Percentiles rank a stretch among this genome's conserved stretches.
These are phyloP conservation scores for Microtus montanus DNA, from an alignment of 2,113 vertebrate genomes.

Conservation along the genomic window DNA sequence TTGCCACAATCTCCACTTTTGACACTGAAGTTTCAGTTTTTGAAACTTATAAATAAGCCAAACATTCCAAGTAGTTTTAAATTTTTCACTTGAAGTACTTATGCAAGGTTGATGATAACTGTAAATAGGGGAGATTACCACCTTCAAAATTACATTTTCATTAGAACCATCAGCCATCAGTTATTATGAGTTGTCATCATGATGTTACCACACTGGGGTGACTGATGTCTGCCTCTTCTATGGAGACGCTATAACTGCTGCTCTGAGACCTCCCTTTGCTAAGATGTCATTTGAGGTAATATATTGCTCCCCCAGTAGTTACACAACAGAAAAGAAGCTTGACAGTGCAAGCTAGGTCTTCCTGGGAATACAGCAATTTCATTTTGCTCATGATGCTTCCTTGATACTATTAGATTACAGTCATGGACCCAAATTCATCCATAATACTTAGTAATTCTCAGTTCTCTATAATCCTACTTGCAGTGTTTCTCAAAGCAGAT, in stretches of 20 bases:
- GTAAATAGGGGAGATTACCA: neutral
- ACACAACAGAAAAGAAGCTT: neutral
- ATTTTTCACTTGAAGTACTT: slow-evolving; percentile 18
- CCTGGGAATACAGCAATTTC: neutral
- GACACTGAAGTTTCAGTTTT: neutral
- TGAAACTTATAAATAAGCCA: neutral
- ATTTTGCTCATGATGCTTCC: slow-evolving; percentile 29
- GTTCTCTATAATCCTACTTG: neutral
- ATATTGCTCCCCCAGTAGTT: neutral
- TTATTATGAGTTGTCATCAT: neutral
- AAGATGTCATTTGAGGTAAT: slow-evolving; percentile 29
- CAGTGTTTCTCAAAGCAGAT: neutral
- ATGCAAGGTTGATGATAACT: neutral
- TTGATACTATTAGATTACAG: neutral
- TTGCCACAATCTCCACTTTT: slow-evolving; percentile 7
- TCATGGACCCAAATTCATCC: neutral
- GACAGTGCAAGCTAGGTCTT: neutral
- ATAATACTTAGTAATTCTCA: slow-evolving; percentile 15
- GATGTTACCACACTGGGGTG: neutral
- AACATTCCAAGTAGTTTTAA: neutral
- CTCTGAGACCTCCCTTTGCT: neutral
- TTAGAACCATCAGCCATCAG: neutral
- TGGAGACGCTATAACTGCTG: neutral
- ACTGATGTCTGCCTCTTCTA: neutral
- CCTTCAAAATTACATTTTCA: slow-evolving; percentile 20